A percentile compares a stretch with the other conserved stretches of the same genome.
phyloP scores from a whole-genome alignment of 2,888 invertebrate species.

The Pyrrhia umbra region DNA sequence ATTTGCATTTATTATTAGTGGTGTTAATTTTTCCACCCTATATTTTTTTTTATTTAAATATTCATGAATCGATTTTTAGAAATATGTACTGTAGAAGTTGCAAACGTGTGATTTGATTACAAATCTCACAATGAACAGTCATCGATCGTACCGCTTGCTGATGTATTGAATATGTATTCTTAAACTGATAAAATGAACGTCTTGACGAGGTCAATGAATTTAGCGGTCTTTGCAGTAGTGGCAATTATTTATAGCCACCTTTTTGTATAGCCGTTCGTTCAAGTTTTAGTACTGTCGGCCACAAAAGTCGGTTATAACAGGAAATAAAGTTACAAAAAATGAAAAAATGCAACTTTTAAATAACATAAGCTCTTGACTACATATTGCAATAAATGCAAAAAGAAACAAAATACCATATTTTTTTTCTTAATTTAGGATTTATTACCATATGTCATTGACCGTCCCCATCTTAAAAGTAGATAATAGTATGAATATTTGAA shows the following conservation, averaged over 20 bases:
- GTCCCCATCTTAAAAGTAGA: neutral
- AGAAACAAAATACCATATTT: neutral
- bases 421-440: neutral
- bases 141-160: constrained; percentile 40
- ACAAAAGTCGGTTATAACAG: neutral
- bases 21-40: neutral
- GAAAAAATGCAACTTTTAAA: neutral
- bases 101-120: constrained; percentile 48
- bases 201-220: constrained; percentile 56
- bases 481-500: constrained; percentile 21
- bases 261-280: constrained; percentile 26
- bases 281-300: constrained; percentile 11
- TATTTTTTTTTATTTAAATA: constrained; percentile 38
- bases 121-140: constrained; percentile 44
- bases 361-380: neutral
- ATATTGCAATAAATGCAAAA: neutral
- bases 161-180: constrained; percentile 54
- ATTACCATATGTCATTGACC: no score
- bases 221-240: constrained; percentile 47
- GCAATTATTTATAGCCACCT: constrained; percentile 43
- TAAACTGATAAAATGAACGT: constrained; percentile 53
- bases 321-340: neutral
- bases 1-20: neutral
- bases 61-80: constrained; percentile 40
- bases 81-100: constrained; percentile 16